Evolutionary conservation across 2,888 invertebrate species (phyloP), one percentile per base, ranked within the genome.

Genomic region (Catocala nupta): DNA sequence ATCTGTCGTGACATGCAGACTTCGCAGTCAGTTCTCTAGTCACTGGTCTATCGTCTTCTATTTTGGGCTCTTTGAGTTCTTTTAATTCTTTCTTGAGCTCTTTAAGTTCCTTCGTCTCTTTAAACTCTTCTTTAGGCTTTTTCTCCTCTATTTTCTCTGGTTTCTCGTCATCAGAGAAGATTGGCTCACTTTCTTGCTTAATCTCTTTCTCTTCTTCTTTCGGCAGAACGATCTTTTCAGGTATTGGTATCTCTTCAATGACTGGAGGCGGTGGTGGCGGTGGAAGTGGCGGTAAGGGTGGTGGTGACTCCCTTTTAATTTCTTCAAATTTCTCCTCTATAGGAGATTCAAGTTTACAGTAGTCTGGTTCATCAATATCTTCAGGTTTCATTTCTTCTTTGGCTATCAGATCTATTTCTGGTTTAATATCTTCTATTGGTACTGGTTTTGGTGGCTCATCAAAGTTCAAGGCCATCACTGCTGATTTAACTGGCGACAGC

Each of bases 331-430:
- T 82, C 49, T 86, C 82, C 60, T 86, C 84, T 50, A 76, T 44
- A 43, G 81, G 76, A 25, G 25, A 25, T 70, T 90, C 91, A 11
- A 77, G 52, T 79, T 88, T 87, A 51, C 85, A 82, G 68, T 81
- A 91, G 71, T 92, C 92, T 5, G 90, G 88, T 64, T 93, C 93
- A 66, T 93, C 93, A 8, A 91, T 77, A 56, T 85, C 85, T 60
- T 93, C 93, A 0, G 87, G 85, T 70, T 92, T 93, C 86, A 93
- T 88, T 76, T 90, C 92, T 66, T 93, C 93, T 81, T 91, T 92
- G n/a, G 93, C 84, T 33, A 86, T 89, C 60, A 93, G 82, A 78
- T 93, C 93, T 62, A 92, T 88, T 77, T 89, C 90, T 33, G 86
- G 79, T 74, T 90, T 90, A 3, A 83, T 68, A 50, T 92, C 91